These are phyloP conservation scores for Hypselothyrea guttata DNA, from an alignment of 2,888 invertebrate genomes.

Conservation along the genomic window DNA sequence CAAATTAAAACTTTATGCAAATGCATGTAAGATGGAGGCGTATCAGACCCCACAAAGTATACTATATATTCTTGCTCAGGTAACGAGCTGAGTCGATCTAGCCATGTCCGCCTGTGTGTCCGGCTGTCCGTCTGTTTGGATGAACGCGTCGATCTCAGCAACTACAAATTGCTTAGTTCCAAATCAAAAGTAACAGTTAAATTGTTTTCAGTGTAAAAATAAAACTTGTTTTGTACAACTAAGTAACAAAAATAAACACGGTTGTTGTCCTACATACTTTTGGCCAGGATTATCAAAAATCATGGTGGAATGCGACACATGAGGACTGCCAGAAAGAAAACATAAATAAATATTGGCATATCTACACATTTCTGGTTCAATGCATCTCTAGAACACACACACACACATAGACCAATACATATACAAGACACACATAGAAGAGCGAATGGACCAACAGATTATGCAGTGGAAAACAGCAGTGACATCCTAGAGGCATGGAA, in stretches of 20 bases:
- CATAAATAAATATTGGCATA: constrained; percentile 40
- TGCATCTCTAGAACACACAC: constrained; percentile 50
- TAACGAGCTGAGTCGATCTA: too few species aligned
- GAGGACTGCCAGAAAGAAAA: constrained; percentile 11
- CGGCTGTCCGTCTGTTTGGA: too few species aligned
- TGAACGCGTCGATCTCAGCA: too few species aligned
- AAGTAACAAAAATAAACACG: too few species aligned
- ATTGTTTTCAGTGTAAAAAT: background rate
- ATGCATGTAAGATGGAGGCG: too few species aligned
- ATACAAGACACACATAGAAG: constrained; percentile 23
- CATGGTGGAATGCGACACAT: constrained; percentile 13
- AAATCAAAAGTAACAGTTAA: too few species aligned
- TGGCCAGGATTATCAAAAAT: constrained; percentile 2
- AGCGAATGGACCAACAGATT: constrained; percentile 30
- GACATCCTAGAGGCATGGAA: constrained; percentile 1
- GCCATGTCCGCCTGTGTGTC: too few species aligned
- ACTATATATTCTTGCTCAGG: too few species aligned
- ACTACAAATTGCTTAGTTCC: too few species aligned
- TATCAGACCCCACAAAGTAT: too few species aligned
- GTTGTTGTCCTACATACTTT: background rate
- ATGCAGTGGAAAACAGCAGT: constrained; percentile 17
- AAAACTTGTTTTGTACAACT: too few species aligned
- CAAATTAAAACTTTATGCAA: too few species aligned
- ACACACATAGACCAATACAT: constrained; percentile 5
- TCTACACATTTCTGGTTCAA: constrained; percentile 75